Percentiles rank a stretch among this genome's conserved stretches.
phyloP scores from a whole-genome alignment of 1,140 invertebrate species.

The Homalodisca vitripennis region DNA sequence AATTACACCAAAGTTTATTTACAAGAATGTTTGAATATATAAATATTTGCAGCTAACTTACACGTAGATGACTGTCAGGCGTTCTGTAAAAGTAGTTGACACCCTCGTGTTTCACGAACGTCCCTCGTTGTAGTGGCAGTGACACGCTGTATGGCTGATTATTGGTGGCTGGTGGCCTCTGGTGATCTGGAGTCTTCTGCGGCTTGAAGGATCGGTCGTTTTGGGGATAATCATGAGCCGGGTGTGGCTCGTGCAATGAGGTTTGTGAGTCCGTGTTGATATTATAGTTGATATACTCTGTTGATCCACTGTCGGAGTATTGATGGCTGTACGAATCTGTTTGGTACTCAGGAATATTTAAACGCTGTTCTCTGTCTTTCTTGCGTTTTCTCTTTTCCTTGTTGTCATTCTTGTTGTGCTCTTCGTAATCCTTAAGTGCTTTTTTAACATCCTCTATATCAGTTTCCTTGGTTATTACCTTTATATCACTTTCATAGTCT shows the following conservation, averaged over 20 bases:
- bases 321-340: neutral
- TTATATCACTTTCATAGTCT: conserved; percentile 8
- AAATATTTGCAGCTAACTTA: no score
- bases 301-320: conserved; percentile 5
- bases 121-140: neutral
- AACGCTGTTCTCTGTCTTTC: neutral
- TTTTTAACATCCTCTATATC: neutral
- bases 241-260: neutral
- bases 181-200: neutral
- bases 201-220: conserved; percentile 11
- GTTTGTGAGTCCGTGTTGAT: neutral
- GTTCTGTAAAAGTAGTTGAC: conserved; percentile 22
- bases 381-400: conserved; percentile 6
- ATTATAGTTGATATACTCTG: conserved; percentile 14
- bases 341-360: conserved; percentile 20
- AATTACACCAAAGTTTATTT: no score
- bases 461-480: conserved; percentile 7
- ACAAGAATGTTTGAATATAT: no score
- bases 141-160: neutral
- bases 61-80: neutral
- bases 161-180: neutral
- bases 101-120: conserved; percentile 9
- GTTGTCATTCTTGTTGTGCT: neutral
- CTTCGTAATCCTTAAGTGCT: neutral
- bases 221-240: neutral